Evolutionary conservation across 2,113 vertebrate species (phyloP).

Genomic region (Ardeotis arabs): DNA sequence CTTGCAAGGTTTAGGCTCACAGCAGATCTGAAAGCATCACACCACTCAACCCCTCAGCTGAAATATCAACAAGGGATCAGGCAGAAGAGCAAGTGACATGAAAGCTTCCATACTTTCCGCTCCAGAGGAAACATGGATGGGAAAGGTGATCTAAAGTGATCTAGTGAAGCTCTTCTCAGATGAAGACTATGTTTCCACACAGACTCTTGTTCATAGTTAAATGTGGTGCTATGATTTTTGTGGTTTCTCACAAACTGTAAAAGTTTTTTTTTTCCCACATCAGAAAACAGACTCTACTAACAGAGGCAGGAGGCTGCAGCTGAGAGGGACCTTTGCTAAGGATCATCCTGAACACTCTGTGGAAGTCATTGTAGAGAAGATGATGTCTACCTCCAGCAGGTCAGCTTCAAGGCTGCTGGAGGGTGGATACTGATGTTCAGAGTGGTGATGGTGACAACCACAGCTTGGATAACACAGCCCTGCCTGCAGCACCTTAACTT

Average conservation of each 20-base stretch:
- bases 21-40: not conserved
- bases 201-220: no score
- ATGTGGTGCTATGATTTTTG: no score
- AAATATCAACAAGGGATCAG: not conserved
- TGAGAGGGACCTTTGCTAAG: not conserved
- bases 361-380: no score
- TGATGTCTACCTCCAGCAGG: not conserved
- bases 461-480: not conserved
- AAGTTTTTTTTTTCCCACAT: not conserved
- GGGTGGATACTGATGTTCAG: not conserved
- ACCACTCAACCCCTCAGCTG: not conserved
- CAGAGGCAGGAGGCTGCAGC: not conserved
- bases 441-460: not conserved
- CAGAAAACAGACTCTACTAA: not conserved
- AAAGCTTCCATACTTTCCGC: not conserved
- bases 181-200: fast-evolving
- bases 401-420: not conserved
- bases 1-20: not conserved
- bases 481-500: not conserved
- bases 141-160: not conserved
- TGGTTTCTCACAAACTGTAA: not conserved
- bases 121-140: not conserved
- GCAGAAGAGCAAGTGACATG: not conserved
- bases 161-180: not conserved
- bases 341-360: not conserved